Conservation (phyloP, 2,888 invertebrate species). For the Odontocolon sp. region DNA sequence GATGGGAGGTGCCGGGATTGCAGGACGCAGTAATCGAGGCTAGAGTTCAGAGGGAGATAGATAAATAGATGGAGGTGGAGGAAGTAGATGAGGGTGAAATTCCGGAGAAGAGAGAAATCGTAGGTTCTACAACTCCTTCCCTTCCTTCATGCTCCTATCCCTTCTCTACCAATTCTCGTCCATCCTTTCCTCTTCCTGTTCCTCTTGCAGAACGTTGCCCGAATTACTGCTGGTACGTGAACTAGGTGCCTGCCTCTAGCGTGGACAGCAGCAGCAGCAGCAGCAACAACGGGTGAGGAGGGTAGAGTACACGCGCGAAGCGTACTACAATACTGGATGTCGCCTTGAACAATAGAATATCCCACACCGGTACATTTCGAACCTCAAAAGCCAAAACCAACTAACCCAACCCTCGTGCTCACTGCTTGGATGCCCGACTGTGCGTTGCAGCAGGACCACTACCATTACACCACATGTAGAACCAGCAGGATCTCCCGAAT, state of each 20-base stretch:
- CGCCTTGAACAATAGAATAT: slow-evolving; percentile 66
- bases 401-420: slow-evolving; percentile 47
- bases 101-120: too few species aligned
- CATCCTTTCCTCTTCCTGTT: slow-evolving; percentile 31
- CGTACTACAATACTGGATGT: slow-evolving; percentile 63
- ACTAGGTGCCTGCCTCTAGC: slow-evolving; percentile 40
- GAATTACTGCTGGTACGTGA: slow-evolving; percentile 28
- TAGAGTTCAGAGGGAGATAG: slow-evolving; percentile 44
- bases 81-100: slow-evolving; percentile 23
- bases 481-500: slow-evolving; percentile 37
- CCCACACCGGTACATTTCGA: slow-evolving; percentile 56
- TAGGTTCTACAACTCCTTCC: slow-evolving; percentile 24
- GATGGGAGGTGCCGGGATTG: neutral
- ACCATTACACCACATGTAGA: slow-evolving; percentile 35
- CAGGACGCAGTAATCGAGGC: slow-evolving; percentile 34
- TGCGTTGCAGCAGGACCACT: slow-evolving; percentile 36
- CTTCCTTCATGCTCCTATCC: slow-evolving; percentile 23
- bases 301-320: slow-evolving; percentile 54
- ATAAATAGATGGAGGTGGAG: slow-evolving; percentile 39
- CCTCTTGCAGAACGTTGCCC: slow-evolving; percentile 22
- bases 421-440: slow-evolving; percentile 25
- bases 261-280: slow-evolving; percentile 34
- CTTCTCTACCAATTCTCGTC: slow-evolving; percentile 40
- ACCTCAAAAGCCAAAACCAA: slow-evolving; percentile 61
- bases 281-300: neutral